Percentiles rank a stretch among this genome's conserved stretches.
Evolutionary conservation across 2,797 vertebrate genomes (phyloP).

Genomic region (Siniperca undulata): DNA sequence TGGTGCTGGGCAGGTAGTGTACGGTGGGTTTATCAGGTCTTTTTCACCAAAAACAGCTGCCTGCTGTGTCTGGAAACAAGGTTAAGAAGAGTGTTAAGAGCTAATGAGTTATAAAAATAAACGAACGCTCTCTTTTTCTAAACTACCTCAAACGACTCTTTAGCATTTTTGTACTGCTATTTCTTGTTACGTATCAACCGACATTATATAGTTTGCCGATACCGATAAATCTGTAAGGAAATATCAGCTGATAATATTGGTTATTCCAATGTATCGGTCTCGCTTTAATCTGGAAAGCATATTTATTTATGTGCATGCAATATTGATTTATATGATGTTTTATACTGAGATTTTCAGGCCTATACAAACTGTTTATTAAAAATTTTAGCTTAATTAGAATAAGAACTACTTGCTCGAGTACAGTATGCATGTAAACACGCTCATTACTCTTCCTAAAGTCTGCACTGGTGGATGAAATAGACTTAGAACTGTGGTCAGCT

Average conservation of each 20-base stretch:
- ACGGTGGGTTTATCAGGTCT: background rate
- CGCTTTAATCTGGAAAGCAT: slow-evolving; percentile 12
- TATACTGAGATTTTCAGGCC: slow-evolving; percentile 9
- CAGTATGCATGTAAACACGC: slow-evolving; percentile 43
- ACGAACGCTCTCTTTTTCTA: no score
- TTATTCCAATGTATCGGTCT: background rate
- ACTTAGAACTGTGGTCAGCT: slow-evolving; percentile 52
- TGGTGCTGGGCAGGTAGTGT: background rate
- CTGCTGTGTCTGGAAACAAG: background rate
- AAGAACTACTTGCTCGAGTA: slow-evolving; percentile 1
- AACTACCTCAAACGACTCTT: background rate
- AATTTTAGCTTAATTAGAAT: slow-evolving; percentile 28
- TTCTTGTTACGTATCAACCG: background rate
- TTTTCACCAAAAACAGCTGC: background rate
- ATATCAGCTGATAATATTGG: background rate
- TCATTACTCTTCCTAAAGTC: slow-evolving; percentile 46
- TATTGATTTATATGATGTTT: slow-evolving; percentile 23
- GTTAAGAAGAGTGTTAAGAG: background rate
- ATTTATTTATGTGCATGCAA: slow-evolving; percentile 8
- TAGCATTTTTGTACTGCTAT: background rate
- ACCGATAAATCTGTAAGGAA: background rate
- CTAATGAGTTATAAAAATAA: no score
- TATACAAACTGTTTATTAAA: slow-evolving; percentile 10
- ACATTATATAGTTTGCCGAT: background rate
- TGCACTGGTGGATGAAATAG: slow-evolving; percentile 57